These are phyloP conservation scores for Aleiodes leptofemur DNA, from an alignment of 2,888 invertebrate species.

Conservation along the genomic window DNA sequence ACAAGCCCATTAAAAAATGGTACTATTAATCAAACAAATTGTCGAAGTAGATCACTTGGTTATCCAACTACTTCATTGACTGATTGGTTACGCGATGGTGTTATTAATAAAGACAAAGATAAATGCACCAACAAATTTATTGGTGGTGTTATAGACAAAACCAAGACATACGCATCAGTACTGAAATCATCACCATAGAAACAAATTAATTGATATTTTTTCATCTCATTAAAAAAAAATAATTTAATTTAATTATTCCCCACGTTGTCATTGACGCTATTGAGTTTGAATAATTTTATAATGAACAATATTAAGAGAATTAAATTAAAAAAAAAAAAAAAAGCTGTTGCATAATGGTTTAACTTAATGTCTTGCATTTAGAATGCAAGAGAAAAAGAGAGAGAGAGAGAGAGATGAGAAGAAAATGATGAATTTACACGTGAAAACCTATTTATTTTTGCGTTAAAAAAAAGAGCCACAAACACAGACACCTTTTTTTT, in stretches of 20 bases:
- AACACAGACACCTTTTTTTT: too few species aligned
- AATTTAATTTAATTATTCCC: too few species aligned
- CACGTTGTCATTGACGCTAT: too few species aligned
- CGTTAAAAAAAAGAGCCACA: not conserved
- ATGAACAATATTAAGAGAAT: too few species aligned
- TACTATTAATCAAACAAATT: conserved; percentile 53
- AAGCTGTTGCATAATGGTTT: not conserved
- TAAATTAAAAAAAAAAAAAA: not conserved
- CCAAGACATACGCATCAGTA: conserved; percentile 55
- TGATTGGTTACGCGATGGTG: conserved; percentile 58
- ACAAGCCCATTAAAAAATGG: conserved; percentile 56
- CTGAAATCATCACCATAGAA: conserved; percentile 58
- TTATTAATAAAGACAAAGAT: conserved; percentile 54
- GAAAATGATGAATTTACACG: not conserved
- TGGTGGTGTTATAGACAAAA: conserved; percentile 52
- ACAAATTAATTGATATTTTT: not conserved
- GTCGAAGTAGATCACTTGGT: conserved; percentile 58
- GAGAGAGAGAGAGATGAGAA: not conserved
- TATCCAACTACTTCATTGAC: conserved; percentile 59
- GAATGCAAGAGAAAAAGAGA: conserved; percentile 1
- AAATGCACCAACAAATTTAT: conserved; percentile 53
- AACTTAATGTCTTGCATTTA: conserved; percentile 2
- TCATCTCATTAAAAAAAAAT: not conserved
- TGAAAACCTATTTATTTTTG: not conserved
- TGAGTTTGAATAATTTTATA: too few species aligned